Conservation (phyloP, 2,113 vertebrate species). For the Herpailurus yagouaroundi region DNA sequence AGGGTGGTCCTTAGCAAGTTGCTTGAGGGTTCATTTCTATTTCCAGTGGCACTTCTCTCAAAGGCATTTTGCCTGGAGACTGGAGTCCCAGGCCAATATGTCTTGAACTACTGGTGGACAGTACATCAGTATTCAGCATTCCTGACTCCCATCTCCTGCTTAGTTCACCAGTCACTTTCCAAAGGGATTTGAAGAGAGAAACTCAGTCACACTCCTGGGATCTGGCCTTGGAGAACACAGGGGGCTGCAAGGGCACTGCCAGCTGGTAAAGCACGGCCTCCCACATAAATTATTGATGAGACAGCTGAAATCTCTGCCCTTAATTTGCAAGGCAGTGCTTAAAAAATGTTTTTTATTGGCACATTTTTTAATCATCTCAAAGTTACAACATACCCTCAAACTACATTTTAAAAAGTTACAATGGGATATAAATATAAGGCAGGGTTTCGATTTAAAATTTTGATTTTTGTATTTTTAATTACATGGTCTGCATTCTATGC, state of each 20-base stretch:
- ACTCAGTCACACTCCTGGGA: background rate
- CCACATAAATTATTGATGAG: background rate
- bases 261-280: too few relatives aligned
- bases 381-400: background rate
- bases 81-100: background rate
- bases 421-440: background rate
- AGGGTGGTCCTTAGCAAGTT: background rate
- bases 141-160: background rate
- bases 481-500: background rate
- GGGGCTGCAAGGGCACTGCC: too few relatives aligned
- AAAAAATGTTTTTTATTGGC: background rate
- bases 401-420: background rate
- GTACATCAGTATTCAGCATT: background rate
- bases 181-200: conserved; percentile 43
- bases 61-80: background rate
- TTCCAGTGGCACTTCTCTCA: background rate
- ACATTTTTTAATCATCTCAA: background rate
- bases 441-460: background rate
- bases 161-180: conserved; percentile 40
- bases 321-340: background rate
- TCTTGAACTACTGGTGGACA: background rate
- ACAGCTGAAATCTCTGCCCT: background rate
- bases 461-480: background rate
- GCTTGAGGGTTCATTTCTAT: background rate
- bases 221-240: too few relatives aligned